phyloP scores from a whole-genome alignment of 2,797 vertebrate species.

The Enteromius thamalakanensis region DNA sequence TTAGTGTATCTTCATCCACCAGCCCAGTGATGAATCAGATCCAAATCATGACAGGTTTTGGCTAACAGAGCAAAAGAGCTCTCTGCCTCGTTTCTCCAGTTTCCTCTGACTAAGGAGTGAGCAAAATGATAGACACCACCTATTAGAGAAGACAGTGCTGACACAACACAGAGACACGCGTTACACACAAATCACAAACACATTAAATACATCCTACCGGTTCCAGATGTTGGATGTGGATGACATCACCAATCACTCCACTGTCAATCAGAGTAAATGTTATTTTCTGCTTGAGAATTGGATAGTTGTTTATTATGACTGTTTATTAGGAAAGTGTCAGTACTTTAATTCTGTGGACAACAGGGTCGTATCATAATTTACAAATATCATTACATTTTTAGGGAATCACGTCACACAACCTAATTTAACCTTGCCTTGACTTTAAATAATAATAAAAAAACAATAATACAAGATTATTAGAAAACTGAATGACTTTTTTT shows the following conservation, averaged over 20 bases:
- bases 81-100: conserved; percentile 85
- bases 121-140: conserved; percentile 88
- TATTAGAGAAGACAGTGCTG: conserved; percentile 58
- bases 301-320: neutral
- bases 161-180: neutral
- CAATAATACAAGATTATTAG: too few relatives aligned
- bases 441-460: too few relatives aligned
- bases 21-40: conserved; percentile 85
- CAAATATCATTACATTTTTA: too few relatives aligned
- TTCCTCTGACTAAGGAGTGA: conserved; percentile 87
- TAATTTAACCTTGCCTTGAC: too few relatives aligned
- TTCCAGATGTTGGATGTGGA: conserved; percentile 85
- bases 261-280: conserved; percentile 69
- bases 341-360: conserved; percentile 80
- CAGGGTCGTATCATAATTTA: conserved; percentile 74
- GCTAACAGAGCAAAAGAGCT: conserved; percentile 84
- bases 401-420: too few relatives aligned
- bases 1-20: conserved; percentile 75
- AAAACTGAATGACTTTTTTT: too few relatives aligned
- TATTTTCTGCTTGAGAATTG: neutral
- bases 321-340: conserved; percentile 22
- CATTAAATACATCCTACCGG: conserved; percentile 72
- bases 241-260: conserved; percentile 79
- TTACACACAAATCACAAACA: neutral
- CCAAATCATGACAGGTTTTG: conserved; percentile 86